Evolutionary conservation across 2,797 vertebrate genomes (phyloP).

Genomic region (Amniataba percoides): DNA sequence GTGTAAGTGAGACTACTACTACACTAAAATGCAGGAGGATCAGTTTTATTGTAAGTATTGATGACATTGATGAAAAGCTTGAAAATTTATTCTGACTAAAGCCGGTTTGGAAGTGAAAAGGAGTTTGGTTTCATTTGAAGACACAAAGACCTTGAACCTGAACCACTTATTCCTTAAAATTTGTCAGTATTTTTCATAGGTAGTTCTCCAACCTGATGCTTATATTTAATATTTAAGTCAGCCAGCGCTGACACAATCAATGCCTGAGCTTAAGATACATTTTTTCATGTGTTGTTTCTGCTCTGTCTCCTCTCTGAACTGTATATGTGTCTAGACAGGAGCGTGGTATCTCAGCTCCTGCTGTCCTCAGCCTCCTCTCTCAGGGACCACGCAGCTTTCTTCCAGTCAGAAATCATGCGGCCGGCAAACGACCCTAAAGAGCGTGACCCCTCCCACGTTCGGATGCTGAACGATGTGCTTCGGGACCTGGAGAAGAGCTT

Average conservation of each 20-base stretch:
- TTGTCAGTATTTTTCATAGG: not conserved
- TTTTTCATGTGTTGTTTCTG: constrained; percentile 2
- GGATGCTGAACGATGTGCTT: constrained; percentile 95
- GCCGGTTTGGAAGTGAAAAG: not conserved
- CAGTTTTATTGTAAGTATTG: constrained; percentile 4
- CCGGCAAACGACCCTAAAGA: constrained; percentile 95
- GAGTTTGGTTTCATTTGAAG: not conserved
- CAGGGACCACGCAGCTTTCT: constrained; percentile 89
- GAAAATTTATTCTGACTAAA: not conserved
- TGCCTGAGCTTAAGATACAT: not conserved
- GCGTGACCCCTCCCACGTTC: constrained; percentile 87
- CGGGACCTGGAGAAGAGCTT: constrained; percentile 94
- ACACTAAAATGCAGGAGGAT: not conserved
- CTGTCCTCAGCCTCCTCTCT: constrained; percentile 83
- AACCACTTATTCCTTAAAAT: not conserved
- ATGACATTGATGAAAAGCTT: not conserved
- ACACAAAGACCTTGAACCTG: not conserved
- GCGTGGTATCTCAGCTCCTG: constrained; percentile 69
- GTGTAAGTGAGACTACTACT: not conserved
- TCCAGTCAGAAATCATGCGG: constrained; percentile 96
- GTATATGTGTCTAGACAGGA: constrained; percentile 78
- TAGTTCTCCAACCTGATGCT: not conserved
- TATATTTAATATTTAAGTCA: not conserved
- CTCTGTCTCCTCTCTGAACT: not conserved
- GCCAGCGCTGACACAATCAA: not conserved